phyloP scores from a whole-genome alignment of 2,888 invertebrate species.

The Ectemnius lituratus region DNA sequence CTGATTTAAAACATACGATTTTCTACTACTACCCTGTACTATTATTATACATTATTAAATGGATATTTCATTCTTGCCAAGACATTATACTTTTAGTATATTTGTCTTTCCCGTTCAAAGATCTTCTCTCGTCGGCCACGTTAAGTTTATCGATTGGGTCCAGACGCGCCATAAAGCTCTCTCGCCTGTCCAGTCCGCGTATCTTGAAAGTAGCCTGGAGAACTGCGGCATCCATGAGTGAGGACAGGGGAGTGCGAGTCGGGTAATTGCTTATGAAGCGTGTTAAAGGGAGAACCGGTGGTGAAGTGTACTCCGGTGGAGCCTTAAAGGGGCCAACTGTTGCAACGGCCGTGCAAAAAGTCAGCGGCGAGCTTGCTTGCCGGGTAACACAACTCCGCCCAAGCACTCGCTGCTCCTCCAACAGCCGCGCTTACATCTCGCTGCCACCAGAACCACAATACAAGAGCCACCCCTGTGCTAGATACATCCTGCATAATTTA shows the following conservation, averaged over 20 bases:
- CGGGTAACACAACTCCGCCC: slow-evolving; percentile 49
- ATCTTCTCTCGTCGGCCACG: too few relatives aligned
- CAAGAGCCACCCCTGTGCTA: slow-evolving; percentile 32
- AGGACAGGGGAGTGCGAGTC: slow-evolving; percentile 28
- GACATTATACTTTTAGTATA: too few relatives aligned
- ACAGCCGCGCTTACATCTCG: slow-evolving; percentile 53
- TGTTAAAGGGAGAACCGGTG: slow-evolving; percentile 61
- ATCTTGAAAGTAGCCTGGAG: too few relatives aligned
- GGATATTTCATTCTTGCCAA: too few relatives aligned
- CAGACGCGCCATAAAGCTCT: too few relatives aligned
- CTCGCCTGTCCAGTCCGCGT: too few relatives aligned
- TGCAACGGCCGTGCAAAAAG: slow-evolving; percentile 71
- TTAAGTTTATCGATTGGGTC: too few relatives aligned
- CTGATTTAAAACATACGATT: too few relatives aligned
- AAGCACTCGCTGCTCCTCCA: slow-evolving; percentile 42
- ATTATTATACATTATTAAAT: too few relatives aligned
- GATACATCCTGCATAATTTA: slow-evolving; percentile 68
- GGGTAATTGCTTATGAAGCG: slow-evolving; percentile 68
- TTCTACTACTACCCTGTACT: too few relatives aligned
- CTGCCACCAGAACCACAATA: slow-evolving; percentile 52
- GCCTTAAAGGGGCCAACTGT: slow-evolving; percentile 74
- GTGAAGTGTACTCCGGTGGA: slow-evolving; percentile 53
- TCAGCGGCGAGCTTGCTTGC: slow-evolving; percentile 59
- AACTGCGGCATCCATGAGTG: slow-evolving; percentile 24
- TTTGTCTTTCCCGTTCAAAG: too few relatives aligned